Percentiles rank a stretch among this genome's conserved stretches.
phyloP scores from a whole-genome alignment of 2,113 vertebrate genomes.

The Thamnaconus septentrionalis region DNA sequence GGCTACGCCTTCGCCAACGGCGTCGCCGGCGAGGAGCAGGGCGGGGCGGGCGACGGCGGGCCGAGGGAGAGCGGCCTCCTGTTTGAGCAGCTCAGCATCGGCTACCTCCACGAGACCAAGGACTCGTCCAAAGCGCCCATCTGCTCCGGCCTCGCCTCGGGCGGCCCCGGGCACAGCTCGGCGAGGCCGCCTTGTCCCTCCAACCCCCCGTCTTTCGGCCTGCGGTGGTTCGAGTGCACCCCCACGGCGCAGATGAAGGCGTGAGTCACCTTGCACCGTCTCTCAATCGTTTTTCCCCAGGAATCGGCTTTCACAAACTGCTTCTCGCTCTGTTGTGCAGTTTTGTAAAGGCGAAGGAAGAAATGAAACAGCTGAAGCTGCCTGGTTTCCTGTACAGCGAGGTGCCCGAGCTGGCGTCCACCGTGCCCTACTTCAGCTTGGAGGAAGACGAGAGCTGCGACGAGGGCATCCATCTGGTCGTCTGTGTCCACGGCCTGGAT shows the following conservation, averaged over 20 bases:
- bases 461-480: slow-evolving; percentile 93
- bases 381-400: slow-evolving; percentile 97
- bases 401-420: slow-evolving; percentile 89
- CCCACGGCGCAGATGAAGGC: slow-evolving; percentile 87
- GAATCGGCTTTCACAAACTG: no score
- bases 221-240: slow-evolving; percentile 89
- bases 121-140: slow-evolving; percentile 69
- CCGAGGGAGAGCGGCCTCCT: slow-evolving; percentile 72
- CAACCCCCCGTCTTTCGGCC: slow-evolving; percentile 55
- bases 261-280: slow-evolving; percentile 79
- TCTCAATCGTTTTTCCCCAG: not conserved
- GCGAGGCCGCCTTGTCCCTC: slow-evolving; percentile 69
- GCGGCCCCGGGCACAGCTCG: slow-evolving; percentile 70
- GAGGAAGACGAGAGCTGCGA: slow-evolving; percentile 89
- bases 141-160: slow-evolving; percentile 78
- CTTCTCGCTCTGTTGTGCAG: slow-evolving; percentile 63
- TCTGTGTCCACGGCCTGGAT: slow-evolving; percentile 96
- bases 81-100: slow-evolving; percentile 64
- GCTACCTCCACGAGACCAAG: slow-evolving; percentile 61
- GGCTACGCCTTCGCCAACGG: slow-evolving; percentile 77
- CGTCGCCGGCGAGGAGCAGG: slow-evolving; percentile 65
- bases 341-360: slow-evolving; percentile 93
- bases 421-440: slow-evolving; percentile 90
- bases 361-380: slow-evolving; percentile 89
- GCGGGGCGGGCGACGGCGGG: slow-evolving; percentile 50